Conservation (phyloP, 2,797 vertebrate genomes). For the Hippopotamyrus pictus region DNA sequence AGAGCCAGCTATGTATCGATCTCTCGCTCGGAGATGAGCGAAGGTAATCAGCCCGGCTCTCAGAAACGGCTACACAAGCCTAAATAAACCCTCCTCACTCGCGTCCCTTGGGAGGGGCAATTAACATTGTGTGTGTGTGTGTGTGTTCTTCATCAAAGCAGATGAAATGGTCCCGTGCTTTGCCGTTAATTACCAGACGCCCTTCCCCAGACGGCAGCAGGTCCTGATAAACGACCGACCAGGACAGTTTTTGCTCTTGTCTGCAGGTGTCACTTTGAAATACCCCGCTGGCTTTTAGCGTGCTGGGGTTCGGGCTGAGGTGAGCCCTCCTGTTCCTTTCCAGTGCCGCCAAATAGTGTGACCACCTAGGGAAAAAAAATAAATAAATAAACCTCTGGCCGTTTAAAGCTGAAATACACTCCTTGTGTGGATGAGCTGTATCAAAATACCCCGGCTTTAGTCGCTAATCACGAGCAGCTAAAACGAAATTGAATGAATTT, state of each 20-base stretch:
- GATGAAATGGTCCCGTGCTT: background rate
- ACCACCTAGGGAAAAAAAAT: constrained; percentile 27
- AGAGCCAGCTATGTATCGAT: background rate
- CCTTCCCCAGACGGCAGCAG: constrained; percentile 39
- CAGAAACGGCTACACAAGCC: background rate
- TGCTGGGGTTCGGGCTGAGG: background rate
- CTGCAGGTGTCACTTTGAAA: constrained; percentile 58
- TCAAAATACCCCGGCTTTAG: background rate
- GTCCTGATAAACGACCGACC: constrained; percentile 54
- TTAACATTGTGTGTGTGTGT: background rate
- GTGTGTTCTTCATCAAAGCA: background rate
- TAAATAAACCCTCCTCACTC: background rate
- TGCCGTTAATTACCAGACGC: background rate
- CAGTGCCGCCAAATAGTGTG: constrained; percentile 32
- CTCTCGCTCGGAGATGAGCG: background rate
- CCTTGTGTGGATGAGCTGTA: background rate
- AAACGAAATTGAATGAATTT: background rate
- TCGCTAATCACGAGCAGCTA: background rate
- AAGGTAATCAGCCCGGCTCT: background rate
- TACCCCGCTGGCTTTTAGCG: constrained; percentile 8
- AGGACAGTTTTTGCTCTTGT: constrained; percentile 54
- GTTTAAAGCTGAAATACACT: background rate
- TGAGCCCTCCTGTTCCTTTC: constrained; percentile 18
- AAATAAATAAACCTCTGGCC: background rate
- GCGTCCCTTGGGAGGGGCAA: background rate